These are phyloP conservation scores for Glossosoma conforme DNA, from an alignment of 1,140 invertebrate species.

Conservation along the genomic window DNA sequence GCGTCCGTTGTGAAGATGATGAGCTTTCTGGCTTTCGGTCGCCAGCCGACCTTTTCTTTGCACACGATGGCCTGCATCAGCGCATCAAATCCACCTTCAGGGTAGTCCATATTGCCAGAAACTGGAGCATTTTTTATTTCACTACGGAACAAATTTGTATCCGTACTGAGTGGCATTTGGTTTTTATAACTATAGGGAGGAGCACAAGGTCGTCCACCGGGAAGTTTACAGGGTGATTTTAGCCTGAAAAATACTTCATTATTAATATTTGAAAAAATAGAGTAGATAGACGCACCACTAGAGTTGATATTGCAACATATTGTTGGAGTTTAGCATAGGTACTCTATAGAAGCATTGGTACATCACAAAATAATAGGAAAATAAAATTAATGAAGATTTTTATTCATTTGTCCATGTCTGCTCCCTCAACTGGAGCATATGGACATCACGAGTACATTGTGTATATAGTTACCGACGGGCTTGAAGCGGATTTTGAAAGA, in stretches of 20 bases:
- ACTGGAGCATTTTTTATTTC: conserved; percentile 49
- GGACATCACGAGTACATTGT: too few relatives aligned
- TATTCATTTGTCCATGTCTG: too few relatives aligned
- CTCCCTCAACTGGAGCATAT: too few relatives aligned
- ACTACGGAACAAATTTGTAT: conserved; percentile 63
- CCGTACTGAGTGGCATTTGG: conserved; percentile 69
- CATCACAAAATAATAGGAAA: too few relatives aligned
- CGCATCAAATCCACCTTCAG: conserved; percentile 76
- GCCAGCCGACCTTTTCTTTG: conserved; percentile 58
- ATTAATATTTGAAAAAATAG: too few relatives aligned
- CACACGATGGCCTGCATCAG: conserved; percentile 71
- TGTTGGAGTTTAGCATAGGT: too few relatives aligned
- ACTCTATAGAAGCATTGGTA: too few relatives aligned
- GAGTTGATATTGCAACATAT: too few relatives aligned
- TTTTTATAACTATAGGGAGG: conserved; percentile 86
- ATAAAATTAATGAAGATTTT: too few relatives aligned
- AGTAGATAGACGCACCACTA: too few relatives aligned
- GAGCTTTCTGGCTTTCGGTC: conserved; percentile 55
- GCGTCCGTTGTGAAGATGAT: conserved; percentile 60
- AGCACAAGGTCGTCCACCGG: conserved; percentile 53
- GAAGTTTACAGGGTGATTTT: conserved; percentile 57
- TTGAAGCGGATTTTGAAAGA: too few relatives aligned
- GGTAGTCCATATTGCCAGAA: conserved; percentile 65
- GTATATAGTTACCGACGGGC: too few relatives aligned
- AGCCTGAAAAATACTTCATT: conserved; percentile 48